Conservation (phyloP, 1,140 invertebrate species). For the Drosophila nigromelanica region DNA sequence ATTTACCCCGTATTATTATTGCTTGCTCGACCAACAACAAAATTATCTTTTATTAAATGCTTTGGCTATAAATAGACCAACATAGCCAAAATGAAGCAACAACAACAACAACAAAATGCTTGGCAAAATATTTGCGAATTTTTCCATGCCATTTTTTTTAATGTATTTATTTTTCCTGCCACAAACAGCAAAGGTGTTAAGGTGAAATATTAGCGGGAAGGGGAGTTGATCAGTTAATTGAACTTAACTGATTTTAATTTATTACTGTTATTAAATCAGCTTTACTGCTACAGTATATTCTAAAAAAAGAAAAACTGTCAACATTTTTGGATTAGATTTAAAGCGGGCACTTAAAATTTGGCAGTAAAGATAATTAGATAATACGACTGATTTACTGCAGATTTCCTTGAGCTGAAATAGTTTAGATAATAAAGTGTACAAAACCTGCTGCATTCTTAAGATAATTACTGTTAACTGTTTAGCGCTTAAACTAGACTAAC, state of each 20-base stretch:
- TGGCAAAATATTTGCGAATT: conserved; percentile 53
- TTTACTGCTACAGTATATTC: too few relatives aligned
- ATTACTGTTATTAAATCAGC: too few relatives aligned
- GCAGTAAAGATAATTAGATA: too few relatives aligned
- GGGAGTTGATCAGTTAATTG: neutral
- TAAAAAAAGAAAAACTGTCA: too few relatives aligned
- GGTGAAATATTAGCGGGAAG: too few relatives aligned
- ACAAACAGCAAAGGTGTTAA: conserved; percentile 11
- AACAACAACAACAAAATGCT: conserved; percentile 14
- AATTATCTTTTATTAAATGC: conserved; percentile 14
- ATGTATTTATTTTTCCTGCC: conserved; percentile 17
- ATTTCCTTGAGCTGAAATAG: too few relatives aligned
- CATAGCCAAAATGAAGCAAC: neutral
- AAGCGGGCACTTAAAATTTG: too few relatives aligned
- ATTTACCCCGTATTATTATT: conserved; percentile 35
- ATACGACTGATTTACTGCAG: too few relatives aligned
- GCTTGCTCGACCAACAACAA: conserved; percentile 12
- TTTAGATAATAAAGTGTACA: neutral
- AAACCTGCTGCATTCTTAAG: too few relatives aligned
- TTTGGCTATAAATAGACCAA: conserved; percentile 42
- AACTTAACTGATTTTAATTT: neutral
- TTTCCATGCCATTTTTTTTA: conserved; percentile 55
- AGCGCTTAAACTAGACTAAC: too few relatives aligned
- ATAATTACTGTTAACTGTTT: too few relatives aligned
- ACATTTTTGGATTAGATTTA: too few relatives aligned